Evolutionary conservation across 1,140 invertebrate genomes (phyloP).

Genomic region (Euborellia annulipes): DNA sequence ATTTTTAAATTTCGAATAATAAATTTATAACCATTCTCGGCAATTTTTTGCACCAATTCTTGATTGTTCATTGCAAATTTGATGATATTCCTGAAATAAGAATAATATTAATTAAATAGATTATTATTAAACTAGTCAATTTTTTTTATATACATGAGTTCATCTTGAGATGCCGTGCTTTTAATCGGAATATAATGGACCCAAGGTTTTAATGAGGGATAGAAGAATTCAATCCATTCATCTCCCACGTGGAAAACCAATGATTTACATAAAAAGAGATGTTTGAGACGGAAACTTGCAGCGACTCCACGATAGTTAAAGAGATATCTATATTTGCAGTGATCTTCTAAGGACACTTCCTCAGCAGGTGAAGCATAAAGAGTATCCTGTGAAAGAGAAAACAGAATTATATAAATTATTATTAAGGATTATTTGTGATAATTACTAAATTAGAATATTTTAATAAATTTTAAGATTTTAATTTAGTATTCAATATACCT

Average conservation of each 20-base stretch:
- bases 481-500: background rate
- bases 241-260: conserved; percentile 91
- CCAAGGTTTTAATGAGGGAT: conserved; percentile 82
- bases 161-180: conserved; percentile 44
- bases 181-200: conserved; percentile 85
- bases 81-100: conserved; percentile 41
- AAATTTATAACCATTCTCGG: conserved; percentile 62
- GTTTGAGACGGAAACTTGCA: conserved; percentile 92
- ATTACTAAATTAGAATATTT: conserved; percentile 2
- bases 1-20: conserved; percentile 72
- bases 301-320: conserved; percentile 95
- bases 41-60: conserved; percentile 57
- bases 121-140: conserved; percentile 2
- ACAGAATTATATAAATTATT: conserved; percentile 1
- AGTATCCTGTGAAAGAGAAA: conserved; percentile 54
- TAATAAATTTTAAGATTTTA: no score
- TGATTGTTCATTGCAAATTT: conserved; percentile 67
- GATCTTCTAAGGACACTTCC: conserved; percentile 80
- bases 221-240: conserved; percentile 95
- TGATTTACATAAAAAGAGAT: conserved; percentile 85
- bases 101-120: conserved; percentile 7
- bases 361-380: conserved; percentile 59
- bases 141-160: conserved; percentile 35
- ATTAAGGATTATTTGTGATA: conserved; percentile 9
- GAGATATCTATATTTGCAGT: conserved; percentile 87